Base-by-base conservation (phyloP, 2,888 invertebrate species). In the Hofmannophila pseudospretella region DNA sequence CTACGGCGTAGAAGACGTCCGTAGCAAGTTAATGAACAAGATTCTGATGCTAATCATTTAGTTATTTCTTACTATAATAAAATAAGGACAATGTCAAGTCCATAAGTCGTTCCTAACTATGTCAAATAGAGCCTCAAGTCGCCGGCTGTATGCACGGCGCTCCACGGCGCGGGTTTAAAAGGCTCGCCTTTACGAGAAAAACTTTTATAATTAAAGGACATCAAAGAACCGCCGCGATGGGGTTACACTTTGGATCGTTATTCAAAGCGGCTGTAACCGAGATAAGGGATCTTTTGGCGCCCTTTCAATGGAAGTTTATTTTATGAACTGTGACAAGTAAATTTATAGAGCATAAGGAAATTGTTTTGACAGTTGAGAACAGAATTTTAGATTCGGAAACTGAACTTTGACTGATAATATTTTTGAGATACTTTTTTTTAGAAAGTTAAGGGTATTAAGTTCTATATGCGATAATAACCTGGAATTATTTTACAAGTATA, bases 141-240 rank as follows among this genome's bases (percentile, higher is more conserved):
- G 51, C 44, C 45, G 44, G 43, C 42, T 39, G 46, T 53, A 45
- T 50, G 49, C 45, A 38, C 41, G 38, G 51, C 19, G 27, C 5
- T 44, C 37, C 38, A 41, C 45, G 36, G 41, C 37, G 32, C 38
- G 38, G 42, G 49, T 48, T 54, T 49, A 55, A 54, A 78, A 73
- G 71, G 68, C 69, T 71, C 59, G 66, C 64, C 66, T 72, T 78
- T 72, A 73, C 70, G 71, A 67, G 72, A 75, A 74, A 79, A 81
- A 84, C 71, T 82, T 84, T 82, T 78, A 80, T 84, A 84, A 84
- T 84, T 84, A 82, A 81, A 77, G 70, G 81, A 80, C 78, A 81
- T 85, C 85, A 85, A 85, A 84, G 82, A 70, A 71, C 64, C 66
- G 60, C 66, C 50, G 67, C 73, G 78, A 76, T 76, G 76, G 79